Base-by-base conservation (phyloP, 1,140 invertebrate genomes). In the Procambarus clarkii region DNA sequence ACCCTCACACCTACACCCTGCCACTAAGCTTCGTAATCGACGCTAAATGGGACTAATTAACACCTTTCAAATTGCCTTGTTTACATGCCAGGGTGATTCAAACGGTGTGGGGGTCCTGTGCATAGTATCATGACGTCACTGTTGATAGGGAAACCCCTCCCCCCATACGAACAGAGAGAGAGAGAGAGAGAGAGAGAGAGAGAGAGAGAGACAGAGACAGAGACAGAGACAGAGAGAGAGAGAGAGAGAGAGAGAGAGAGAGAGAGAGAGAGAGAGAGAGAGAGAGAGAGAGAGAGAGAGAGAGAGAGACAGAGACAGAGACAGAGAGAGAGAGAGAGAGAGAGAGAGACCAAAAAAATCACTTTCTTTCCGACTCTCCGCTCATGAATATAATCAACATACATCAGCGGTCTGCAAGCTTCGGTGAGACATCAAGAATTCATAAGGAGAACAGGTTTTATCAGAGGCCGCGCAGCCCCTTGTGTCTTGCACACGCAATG, bases 361-460 rank as follows among this genome's bases (percentile, higher is more conserved):
- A n/a, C 78, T 24, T 24, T 80, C 9, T 78, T 45, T 80, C 45
- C 50, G 78, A 24, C 45, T 80, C 77, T 21, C 46, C 78, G 18
- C 46, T 80, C 78, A 80, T 80, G 78, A 80, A 80, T 80, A 80
- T 54, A 48, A 80, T 80, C 46, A 50, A 15, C 78, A 80, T 80
- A 80, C 21, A 80, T 80, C 78, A 80, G 18, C 46, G 50, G 46
- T 21, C 78, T 46, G 46, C 50, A 13, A 21, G 46, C 78, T 54
- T 80, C 46, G 78, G 46, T 24, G 21, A 80, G n/a, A 80, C 78
- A 80, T 80, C 78, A 80, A 80, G 78, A 80, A 80, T 80, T 80
- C 78, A 80, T 80, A 80, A 80, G 46, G 15, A 80, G 45, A n/a
- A 80, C 45, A 54, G 78, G 78, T 44, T 15, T 54, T 48, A 80